These are phyloP conservation scores for Eristalis arbustorum DNA, from an alignment of 2,888 invertebrate genomes.

Conservation along the genomic window DNA sequence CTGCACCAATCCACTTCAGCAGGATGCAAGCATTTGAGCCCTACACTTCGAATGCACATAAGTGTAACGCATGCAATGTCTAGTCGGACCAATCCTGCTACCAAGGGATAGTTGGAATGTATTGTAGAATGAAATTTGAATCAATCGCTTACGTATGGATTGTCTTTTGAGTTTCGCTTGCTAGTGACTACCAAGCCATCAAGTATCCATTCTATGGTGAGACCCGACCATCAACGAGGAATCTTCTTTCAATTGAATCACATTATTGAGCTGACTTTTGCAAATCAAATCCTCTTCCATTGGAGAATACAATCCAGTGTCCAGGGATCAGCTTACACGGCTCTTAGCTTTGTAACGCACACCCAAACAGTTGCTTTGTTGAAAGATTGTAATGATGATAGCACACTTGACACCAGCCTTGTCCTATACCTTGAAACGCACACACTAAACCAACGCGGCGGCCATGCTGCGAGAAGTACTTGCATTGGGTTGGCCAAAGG, in stretches of 20 bases:
- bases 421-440: not conserved
- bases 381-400: not conserved
- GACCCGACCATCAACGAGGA: not conserved
- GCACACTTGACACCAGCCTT: not conserved
- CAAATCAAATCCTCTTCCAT: not conserved
- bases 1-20: not conserved
- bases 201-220: not conserved
- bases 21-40: not conserved
- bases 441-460: not conserved
- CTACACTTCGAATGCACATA: not conserved
- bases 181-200: not conserved
- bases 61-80: not conserved
- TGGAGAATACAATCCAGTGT: not conserved
- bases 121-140: not conserved
- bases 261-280: conserved; percentile 2
- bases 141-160: not conserved
- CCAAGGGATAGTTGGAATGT: not conserved
- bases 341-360: conserved; percentile 8
- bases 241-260: conserved; percentile 1
- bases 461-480: not conserved
- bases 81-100: not conserved
- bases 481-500: not conserved
- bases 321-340: not conserved
- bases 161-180: not conserved
- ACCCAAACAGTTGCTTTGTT: conserved; percentile 12